Evolutionary conservation across 2,113 vertebrate genomes (phyloP).

Genomic region (Misgurnus mizolepis): DNA sequence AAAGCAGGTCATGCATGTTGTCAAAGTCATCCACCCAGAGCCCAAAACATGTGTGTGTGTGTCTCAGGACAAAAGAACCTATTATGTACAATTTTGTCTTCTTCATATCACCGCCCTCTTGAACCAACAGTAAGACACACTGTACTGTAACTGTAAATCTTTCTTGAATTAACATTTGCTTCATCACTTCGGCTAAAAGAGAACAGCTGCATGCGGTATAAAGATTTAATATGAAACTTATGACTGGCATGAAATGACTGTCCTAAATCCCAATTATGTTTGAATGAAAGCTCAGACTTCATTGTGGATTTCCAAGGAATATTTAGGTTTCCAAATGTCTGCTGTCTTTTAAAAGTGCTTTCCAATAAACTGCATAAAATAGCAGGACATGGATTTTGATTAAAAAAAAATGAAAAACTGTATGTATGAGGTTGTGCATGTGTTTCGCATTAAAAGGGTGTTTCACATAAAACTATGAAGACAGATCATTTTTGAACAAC

Average conservation of each 20-base stretch:
- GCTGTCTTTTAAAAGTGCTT: neutral
- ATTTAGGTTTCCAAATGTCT: neutral
- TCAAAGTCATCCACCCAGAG: constrained; percentile 39
- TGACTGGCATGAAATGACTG: constrained; percentile 25
- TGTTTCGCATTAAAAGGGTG: constrained; percentile 49
- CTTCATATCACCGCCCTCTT: constrained; percentile 28
- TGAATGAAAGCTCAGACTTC: constrained; percentile 1
- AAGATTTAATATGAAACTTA: neutral
- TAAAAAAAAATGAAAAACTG: constrained; percentile 20
- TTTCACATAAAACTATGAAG: neutral
- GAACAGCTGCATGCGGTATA: constrained; percentile 35
- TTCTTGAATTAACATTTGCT: neutral
- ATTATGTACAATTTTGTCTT: constrained; percentile 24
- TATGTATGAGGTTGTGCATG: constrained; percentile 21
- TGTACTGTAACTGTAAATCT: constrained; percentile 34
- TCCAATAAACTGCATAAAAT: neutral
- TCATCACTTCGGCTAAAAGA: neutral
- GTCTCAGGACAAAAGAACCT: neutral
- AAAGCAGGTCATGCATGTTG: constrained; percentile 42
- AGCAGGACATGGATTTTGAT: neutral
- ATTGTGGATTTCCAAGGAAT: neutral
- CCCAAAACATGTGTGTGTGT: constrained; percentile 51
- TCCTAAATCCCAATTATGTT: constrained; percentile 7
- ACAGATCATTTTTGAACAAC: neutral
- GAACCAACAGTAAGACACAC: constrained; percentile 37